Base-by-base conservation (phyloP, 2,113 vertebrate genomes). In the Oophaga pumilio region DNA sequence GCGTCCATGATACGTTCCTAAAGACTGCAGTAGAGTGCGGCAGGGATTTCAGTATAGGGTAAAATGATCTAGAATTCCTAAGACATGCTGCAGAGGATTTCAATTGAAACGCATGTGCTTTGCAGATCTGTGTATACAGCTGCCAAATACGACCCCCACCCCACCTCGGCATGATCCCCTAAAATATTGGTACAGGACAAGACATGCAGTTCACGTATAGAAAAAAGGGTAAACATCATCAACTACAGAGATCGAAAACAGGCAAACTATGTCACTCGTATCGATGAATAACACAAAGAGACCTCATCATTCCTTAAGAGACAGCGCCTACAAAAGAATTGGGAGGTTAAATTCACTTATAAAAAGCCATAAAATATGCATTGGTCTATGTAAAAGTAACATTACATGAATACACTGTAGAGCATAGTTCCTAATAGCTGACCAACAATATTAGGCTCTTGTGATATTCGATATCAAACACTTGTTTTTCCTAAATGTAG, bases 1-100 rank as follows among this genome's bases (percentile, higher is more conserved):
- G 33, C 22, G 20, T 66, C 80, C 33, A 82, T n/a, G 59, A 66
- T 66, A 66, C 43, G n/a, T 66, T 49, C 59, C 80, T 49, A 82
- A 81, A 64, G 10, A n/a, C 43, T 15, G n/a, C 59, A 82, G 11
- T 26, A 28, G 50, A 11, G 28, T 43, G 57, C 10, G 20, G 8
- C 18, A 24, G 57, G 62, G 26, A 81, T 26, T 24, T 56, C 4
- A 15, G 52, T 11, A 62, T 56, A 10, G 28, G 57, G 59, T 56
- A 20, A 81, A 13, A 81, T 28, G 11, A 20, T 60, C 26, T 20
- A 18, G 33, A 2, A 20, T 80, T 26, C 77, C 20, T 10, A 57
- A 14, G 12, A 59, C n/a, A 79, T 26, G n/a, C 1, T 22, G 52
- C 50, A 52, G 18, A 12, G 2, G 50, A 49, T 50, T 52, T 76